Evolutionary conservation across 2,888 invertebrate species (phyloP).

Genomic region (Hipparchia semele): DNA sequence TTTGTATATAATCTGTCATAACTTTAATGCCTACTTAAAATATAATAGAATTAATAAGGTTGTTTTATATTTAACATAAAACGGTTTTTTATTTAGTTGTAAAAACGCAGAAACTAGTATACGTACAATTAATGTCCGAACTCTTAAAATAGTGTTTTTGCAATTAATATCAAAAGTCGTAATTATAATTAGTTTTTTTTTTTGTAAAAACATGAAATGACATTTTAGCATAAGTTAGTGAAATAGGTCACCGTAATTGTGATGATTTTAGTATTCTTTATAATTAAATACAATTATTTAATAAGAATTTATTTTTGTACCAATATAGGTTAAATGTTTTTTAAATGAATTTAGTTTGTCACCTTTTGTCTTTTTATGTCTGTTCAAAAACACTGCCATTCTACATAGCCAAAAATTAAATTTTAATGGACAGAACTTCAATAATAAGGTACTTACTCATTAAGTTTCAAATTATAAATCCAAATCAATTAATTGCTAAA

Average conservation of each 20-base stretch:
- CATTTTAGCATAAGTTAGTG: constrained; percentile 45
- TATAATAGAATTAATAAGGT: constrained; percentile 44
- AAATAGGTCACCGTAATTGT: constrained; percentile 71
- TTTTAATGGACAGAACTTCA: constrained; percentile 2
- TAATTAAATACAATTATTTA: constrained; percentile 42
- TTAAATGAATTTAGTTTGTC: constrained; percentile 13
- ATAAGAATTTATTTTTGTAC: constrained; percentile 76
- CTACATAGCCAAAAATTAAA: constrained; percentile 49
- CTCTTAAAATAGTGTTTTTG: constrained; percentile 22
- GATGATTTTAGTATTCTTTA: constrained; percentile 53
- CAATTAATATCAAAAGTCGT: constrained; percentile 36
- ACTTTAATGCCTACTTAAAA: constrained; percentile 41
- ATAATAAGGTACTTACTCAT: neutral
- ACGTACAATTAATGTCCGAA: neutral
- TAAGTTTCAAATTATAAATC: neutral
- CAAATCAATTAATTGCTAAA: neutral
- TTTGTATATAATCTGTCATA: constrained; percentile 49
- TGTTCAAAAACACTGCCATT: constrained; percentile 70
- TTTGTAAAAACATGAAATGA: constrained; percentile 41
- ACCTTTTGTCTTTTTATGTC: constrained; percentile 40
- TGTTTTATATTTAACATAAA: constrained; percentile 28
- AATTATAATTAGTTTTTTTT: constrained; percentile 22
- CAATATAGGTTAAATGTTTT: constrained; percentile 54
- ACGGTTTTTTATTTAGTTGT: constrained; percentile 37
- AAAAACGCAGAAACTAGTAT: constrained; percentile 22